Evolutionary conservation across 2,797 vertebrate genomes (phyloP).

Genomic region (Hypotaenidia philippensis): DNA sequence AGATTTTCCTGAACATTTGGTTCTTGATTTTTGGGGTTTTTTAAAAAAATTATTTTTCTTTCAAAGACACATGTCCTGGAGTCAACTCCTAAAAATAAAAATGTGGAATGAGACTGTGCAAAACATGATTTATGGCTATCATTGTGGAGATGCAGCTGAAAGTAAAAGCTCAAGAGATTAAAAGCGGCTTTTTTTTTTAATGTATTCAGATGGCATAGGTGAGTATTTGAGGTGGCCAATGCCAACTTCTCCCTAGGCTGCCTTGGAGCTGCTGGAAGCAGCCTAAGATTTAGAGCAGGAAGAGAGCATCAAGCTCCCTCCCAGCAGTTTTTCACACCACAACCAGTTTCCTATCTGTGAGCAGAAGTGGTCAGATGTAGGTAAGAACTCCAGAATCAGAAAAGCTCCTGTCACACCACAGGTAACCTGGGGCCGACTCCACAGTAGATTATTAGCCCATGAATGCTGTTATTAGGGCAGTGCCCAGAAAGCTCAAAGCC

Average conservation of each 20-base stretch:
- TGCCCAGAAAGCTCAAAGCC: neutral
- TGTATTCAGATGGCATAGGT: neutral
- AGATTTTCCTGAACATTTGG: neutral
- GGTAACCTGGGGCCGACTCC: neutral
- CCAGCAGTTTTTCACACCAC: neutral
- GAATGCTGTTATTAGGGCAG: neutral
- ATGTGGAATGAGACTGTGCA: neutral
- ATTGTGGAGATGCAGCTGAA: neutral
- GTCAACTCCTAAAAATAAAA: conserved; percentile 40
- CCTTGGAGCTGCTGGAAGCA: neutral
- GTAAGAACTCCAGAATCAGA: neutral
- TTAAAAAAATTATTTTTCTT: neutral
- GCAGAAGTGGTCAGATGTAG: neutral
- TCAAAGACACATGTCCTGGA: neutral
- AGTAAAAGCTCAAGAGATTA: conserved; percentile 1
- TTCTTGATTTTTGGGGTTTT: neutral
- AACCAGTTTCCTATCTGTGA: neutral
- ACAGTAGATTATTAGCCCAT: neutral
- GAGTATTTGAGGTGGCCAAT: neutral
- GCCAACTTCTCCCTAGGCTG: neutral
- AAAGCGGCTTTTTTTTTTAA: neutral
- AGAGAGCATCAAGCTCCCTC: neutral
- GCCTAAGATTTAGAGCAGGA: neutral
- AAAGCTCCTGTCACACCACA: neutral
- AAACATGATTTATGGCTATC: conserved; percentile 1